A percentile compares a stretch with the other conserved stretches of the same genome.
These are phyloP conservation scores for Lepidurus packardi DNA, from an alignment of 1,140 invertebrate species.

Conservation along the genomic window DNA sequence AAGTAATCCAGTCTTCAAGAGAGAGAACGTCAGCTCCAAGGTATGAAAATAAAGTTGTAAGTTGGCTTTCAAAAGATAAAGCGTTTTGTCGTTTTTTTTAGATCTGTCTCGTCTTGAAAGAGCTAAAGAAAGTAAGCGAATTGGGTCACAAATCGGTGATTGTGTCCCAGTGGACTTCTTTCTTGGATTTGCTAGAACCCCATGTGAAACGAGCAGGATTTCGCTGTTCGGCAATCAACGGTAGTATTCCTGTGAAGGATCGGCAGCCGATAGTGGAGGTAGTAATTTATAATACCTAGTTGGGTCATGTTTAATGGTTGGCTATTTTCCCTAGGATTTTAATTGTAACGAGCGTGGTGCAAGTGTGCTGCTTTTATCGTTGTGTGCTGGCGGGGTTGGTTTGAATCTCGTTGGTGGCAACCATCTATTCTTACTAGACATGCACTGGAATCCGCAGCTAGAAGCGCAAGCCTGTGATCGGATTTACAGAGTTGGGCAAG, in stretches of 20 bases:
- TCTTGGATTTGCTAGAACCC: slow-evolving; percentile 60
- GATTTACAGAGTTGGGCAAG: slow-evolving; percentile 83
- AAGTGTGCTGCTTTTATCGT: slow-evolving; percentile 69
- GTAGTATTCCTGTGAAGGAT: slow-evolving; percentile 56
- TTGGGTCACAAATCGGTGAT: slow-evolving; percentile 65
- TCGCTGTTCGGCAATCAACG: slow-evolving; percentile 58
- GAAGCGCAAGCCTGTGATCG: slow-evolving; percentile 87
- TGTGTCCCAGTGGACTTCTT: slow-evolving; percentile 79
- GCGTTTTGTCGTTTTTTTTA: slow-evolving; percentile 41
- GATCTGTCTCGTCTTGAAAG: slow-evolving; percentile 56
- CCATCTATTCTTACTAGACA: slow-evolving; percentile 79
- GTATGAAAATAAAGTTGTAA: slow-evolving; percentile 47
- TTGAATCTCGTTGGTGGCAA: slow-evolving; percentile 84
- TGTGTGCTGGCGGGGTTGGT: slow-evolving; percentile 85
- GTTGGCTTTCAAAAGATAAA: not conserved
- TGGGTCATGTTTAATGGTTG: not conserved
- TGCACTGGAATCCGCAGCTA: slow-evolving; percentile 93
- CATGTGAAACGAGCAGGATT: slow-evolving; percentile 54
- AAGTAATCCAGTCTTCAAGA: slow-evolving; percentile 63
- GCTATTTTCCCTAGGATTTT: slow-evolving; percentile 38
- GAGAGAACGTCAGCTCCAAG: slow-evolving; percentile 51
- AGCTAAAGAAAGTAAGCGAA: slow-evolving; percentile 43
- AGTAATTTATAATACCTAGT: slow-evolving; percentile 4
- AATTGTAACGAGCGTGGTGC: slow-evolving; percentile 34
- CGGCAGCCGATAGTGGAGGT: slow-evolving; percentile 55